A percentile compares a stretch with the other conserved stretches of the same genome.
phyloP scores from a whole-genome alignment of 1,140 invertebrate species.

The Coenobita brevimanus region DNA sequence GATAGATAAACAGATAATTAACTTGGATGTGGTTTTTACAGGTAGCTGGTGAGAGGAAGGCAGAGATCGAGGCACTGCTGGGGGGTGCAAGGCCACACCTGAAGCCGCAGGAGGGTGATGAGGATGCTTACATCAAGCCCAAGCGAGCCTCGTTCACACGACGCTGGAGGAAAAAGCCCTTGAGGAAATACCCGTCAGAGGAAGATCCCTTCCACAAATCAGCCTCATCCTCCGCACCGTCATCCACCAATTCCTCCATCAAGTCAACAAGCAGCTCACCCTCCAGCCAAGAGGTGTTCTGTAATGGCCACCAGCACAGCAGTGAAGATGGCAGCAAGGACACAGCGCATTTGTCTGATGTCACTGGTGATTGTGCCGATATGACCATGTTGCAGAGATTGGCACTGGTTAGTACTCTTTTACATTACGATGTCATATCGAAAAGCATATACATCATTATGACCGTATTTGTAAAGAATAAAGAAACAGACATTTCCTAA shows the following conservation, averaged over 20 bases:
- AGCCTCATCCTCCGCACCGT: slow-evolving; percentile 23
- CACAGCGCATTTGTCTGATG: neutral
- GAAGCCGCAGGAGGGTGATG: slow-evolving; percentile 12
- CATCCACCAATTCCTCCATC: slow-evolving; percentile 50
- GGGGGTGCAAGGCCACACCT: neutral
- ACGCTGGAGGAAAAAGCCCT: slow-evolving; percentile 42
- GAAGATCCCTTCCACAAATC: slow-evolving; percentile 30
- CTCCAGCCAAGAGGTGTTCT: slow-evolving; percentile 17
- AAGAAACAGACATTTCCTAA: no score
- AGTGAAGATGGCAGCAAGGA: neutral
- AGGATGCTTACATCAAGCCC: neutral
- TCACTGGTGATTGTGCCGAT: slow-evolving; percentile 72
- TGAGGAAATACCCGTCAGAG: slow-evolving; percentile 30
- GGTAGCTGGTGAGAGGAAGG: slow-evolving; percentile 56
- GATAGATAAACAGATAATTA: no score
- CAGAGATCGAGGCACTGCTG: slow-evolving; percentile 52
- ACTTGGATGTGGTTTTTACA: no score
- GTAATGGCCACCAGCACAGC: slow-evolving; percentile 38
- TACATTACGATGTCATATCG: no score
- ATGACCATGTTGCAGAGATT: slow-evolving; percentile 80
- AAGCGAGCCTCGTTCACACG: slow-evolving; percentile 31
- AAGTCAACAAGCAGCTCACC: slow-evolving; percentile 36
- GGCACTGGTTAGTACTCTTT: slow-evolving; percentile 77
- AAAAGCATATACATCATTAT: no score
- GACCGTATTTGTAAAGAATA: no score